phyloP scores from a whole-genome alignment of 2,113 vertebrate species.

The Vanacampus margaritifer region DNA sequence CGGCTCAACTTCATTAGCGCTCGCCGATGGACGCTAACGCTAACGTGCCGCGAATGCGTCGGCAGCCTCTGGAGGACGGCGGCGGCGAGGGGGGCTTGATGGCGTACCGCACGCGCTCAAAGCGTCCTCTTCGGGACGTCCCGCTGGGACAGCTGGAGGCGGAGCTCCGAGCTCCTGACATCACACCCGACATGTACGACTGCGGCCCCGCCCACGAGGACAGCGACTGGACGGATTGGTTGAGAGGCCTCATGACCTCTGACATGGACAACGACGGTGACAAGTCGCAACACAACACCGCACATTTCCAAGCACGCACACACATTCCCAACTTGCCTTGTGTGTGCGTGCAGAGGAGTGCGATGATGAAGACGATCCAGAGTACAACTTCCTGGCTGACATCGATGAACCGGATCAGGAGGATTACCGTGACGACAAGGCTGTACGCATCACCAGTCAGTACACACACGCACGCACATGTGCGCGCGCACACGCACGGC shows the following conservation, averaged over 20 bases:
- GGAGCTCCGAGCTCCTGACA: conserved; percentile 87
- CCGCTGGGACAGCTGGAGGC: conserved; percentile 89
- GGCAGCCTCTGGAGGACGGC: conserved; percentile 37
- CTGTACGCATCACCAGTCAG: conserved; percentile 78
- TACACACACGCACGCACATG: conserved; percentile 23
- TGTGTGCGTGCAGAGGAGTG: conserved; percentile 2
- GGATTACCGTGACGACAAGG: conserved; percentile 15
- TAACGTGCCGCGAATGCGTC: background rate
- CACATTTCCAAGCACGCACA: too few species aligned
- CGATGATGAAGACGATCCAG: conserved; percentile 7
- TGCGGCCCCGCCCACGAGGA: conserved; percentile 81
- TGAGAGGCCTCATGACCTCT: conserved; percentile 85
- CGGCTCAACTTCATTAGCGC: too few species aligned
- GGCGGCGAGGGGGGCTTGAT: conserved; percentile 75
- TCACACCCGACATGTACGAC: conserved; percentile 95
- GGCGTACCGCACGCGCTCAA: conserved; percentile 87
- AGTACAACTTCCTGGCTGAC: conserved; percentile 14
- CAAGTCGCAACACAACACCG: background rate
- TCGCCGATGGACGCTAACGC: background rate
- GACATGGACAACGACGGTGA: conserved; percentile 88
- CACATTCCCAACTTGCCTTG: too few species aligned
- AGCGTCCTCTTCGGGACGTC: conserved; percentile 84
- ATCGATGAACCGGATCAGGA: conserved; percentile 11
- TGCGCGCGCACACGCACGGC: background rate
- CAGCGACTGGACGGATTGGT: conserved; percentile 90